Evolutionary conservation across 2,888 invertebrate genomes (phyloP).

Genomic region (Drosophila neonasuta): DNA sequence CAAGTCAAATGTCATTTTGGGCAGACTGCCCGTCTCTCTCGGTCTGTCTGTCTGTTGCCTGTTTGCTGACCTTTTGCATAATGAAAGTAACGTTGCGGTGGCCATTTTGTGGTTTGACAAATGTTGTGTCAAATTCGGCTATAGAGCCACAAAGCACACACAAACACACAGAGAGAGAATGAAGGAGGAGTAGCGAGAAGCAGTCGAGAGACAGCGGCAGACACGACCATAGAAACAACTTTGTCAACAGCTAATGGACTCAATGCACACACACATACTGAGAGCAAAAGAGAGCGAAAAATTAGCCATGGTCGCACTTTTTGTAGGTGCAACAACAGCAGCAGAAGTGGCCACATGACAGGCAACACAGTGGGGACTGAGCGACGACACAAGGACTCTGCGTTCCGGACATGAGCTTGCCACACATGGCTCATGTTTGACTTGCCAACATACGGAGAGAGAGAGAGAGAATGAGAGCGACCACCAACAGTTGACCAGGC

Average conservation of each 20-base stretch:
- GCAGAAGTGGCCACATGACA: conserved; percentile 59
- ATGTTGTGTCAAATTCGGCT: conserved; percentile 77
- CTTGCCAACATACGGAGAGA: conserved; percentile 49
- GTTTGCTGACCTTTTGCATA: conserved; percentile 73
- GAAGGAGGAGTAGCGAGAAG: conserved; percentile 3
- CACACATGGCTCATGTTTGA: conserved; percentile 66
- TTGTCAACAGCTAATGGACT: conserved; percentile 79
- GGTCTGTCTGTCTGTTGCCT: conserved; percentile 21
- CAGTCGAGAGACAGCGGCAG: conserved; percentile 19
- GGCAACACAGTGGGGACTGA: conserved; percentile 17
- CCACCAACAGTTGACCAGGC: conserved; percentile 63
- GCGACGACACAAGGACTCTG: conserved; percentile 24
- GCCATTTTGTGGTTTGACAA: conserved; percentile 78
- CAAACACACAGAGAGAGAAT: conserved; percentile 40
- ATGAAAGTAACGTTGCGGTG: conserved; percentile 77
- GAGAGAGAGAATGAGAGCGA: conserved; percentile 28
- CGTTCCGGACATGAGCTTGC: conserved; percentile 48
- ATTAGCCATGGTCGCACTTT: conserved; percentile 68
- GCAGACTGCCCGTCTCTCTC: conserved; percentile 14
- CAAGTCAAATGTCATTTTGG: conserved; percentile 67
- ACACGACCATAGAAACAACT: conserved; percentile 59
- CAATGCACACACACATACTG: conserved; percentile 32
- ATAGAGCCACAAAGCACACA: conserved; percentile 64
- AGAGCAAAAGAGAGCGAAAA: conserved; percentile 49
- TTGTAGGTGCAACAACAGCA: conserved; percentile 63